Evolutionary conservation across 2,113 vertebrate genomes (phyloP), one percentile per base, ranked within the genome.

Genomic region (Octodon degus): DNA sequence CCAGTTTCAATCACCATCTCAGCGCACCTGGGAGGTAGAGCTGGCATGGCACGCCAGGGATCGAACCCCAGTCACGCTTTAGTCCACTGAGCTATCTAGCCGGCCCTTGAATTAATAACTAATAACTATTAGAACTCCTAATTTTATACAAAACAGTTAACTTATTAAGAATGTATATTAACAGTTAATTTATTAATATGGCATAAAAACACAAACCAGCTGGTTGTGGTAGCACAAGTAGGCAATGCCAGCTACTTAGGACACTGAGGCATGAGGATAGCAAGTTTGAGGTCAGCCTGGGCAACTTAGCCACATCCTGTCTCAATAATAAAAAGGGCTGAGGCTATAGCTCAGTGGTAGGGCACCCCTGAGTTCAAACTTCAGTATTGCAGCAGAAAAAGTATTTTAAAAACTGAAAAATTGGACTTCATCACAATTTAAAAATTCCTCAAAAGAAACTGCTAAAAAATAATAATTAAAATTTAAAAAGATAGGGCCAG

Each of bases 361-460:
- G 76, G 43, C 43, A 79, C 25, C 27, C 76, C 43, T 47, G 43
- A 79, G 43, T 50, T 79, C 43, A 79, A 79, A 17, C 11, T 14
- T 20, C 5, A 1, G 22, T 43, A 27, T 5, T 76, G 40, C 74
- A 79, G 12, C 37, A 88, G 47, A 80, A 80, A 74, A 58, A 60
- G 25, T 47, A 79, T 32, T 70, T 70, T 1, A 50, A 79, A 79
- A 79, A 79, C 14, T 80, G 62, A 90, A 74, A 95, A 83, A 40
- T 3, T 37, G 22, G 25, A 94, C 34, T 90, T 95, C 50, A 65
- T 32, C 43, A 88, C 86, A 96, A 85, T 87, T 67, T 68, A 85
- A 97, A 94, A 90, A 2, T 92, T 94, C 82, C 80, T 25, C 83
- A 92, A 91, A 97, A 95, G 10, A 65, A 12, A 91, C 19, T 79